Evolutionary conservation across 2,888 invertebrate genomes (phyloP), one percentile per base, ranked within the genome.

Genomic region (Drosophila anomelani): DNA sequence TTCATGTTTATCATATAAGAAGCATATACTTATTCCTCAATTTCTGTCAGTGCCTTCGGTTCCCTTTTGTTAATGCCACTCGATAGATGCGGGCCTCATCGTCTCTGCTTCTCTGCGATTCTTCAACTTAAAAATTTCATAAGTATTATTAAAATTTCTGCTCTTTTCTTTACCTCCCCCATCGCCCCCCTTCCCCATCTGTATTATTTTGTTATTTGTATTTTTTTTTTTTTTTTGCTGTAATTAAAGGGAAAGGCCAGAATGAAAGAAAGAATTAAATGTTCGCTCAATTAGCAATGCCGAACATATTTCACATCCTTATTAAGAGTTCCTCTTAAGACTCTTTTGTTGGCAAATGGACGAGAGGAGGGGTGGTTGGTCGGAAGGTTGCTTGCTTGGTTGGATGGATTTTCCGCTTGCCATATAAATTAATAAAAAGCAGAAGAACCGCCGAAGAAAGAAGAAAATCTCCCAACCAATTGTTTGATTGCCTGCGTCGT

Each of bases 261-360:
- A 44, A 41, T 41, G 17, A 34, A 43, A 9, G 44, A n/a, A 56
- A 32, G 74, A 74, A 53, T 74, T 74, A 68, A 68, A 57, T 61
- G 57, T 49, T 63, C 70, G 81, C 84, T 79, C 86, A 84, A 84
- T 84, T 84, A 84, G 83, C 85, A 86, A 43, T 80, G 69, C 81
- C 62, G 70, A 70, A 66, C 77, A 81, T 85, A 77, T 82, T 87
- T 84, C 84, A 87, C 84, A 84, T 84, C 87, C 84, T 87, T 84
- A 84, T 84, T 85, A 84, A 84, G 78, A 68, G 60, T 46, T 53
- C 53, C 55, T 57, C 53, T 41, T 54, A 44, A 69, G 68, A 69
- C 43, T 72, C 63, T 56, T 71, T 72, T 63, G 64, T 72, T 71
- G 61, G 43, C 58, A 23, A 34, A 36, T 53, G 51, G 51, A 36